These are phyloP conservation scores for Alces alces DNA, from an alignment of 2,113 vertebrate species.

Conservation along the genomic window DNA sequence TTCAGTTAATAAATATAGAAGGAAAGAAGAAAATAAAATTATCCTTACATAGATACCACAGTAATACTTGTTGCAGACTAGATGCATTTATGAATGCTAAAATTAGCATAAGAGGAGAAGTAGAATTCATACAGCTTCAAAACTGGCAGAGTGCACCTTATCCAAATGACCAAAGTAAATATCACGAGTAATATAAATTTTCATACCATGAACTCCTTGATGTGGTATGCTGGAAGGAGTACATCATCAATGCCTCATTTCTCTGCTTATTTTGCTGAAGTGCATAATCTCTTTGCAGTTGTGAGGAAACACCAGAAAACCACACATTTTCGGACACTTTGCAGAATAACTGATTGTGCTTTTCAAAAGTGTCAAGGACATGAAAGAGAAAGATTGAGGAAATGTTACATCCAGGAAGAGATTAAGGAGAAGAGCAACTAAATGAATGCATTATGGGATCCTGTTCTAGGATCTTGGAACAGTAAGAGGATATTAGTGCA, in stretches of 20 bases:
- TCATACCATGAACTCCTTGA: background rate
- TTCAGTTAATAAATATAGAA: background rate
- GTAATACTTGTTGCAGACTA: background rate
- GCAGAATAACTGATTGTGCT: background rate
- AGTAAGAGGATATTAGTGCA: background rate
- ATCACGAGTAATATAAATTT: background rate
- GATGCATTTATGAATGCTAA: background rate
- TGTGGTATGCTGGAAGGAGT: background rate
- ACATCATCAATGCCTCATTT: background rate
- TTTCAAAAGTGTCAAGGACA: background rate
- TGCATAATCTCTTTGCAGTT: background rate
- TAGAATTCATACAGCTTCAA: background rate
- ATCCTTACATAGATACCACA: background rate
- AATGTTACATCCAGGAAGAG: background rate
- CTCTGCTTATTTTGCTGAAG: background rate
- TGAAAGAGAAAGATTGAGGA: background rate
- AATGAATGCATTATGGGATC: background rate
- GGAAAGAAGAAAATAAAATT: background rate
- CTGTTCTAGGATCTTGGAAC: background rate
- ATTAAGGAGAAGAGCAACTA: background rate
- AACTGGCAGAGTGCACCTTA: background rate
- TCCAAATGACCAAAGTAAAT: background rate
- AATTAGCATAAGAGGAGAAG: background rate
- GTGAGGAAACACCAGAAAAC: conserved; percentile 11
- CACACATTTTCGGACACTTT: background rate